Base-by-base conservation (phyloP, 2,797 vertebrate species). In the Gallinago solitaria region DNA sequence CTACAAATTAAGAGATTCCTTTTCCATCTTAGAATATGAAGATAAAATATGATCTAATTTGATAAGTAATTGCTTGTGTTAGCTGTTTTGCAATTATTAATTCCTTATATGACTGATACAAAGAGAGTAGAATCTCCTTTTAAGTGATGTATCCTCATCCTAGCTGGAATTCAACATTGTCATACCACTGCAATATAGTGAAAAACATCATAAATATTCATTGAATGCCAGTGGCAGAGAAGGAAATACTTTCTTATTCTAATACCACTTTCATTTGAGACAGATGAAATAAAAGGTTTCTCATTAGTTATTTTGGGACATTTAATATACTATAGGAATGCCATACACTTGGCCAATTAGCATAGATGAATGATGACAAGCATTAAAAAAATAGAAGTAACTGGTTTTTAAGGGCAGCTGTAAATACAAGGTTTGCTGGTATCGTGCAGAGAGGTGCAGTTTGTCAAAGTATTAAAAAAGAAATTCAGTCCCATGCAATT, bases 141-240 rank as follows among this genome's bases (percentile, higher is more conserved):
- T 95, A 93, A 89, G 79, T 93, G 50, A 74, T 91, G 8, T 93
- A 92, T 83, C 65, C 51, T 90, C 70, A 37, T 90, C 94, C 67
- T 96, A 84, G 45, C 54, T 96, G 64, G 83, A 87, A 86, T 91
- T 94, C 94, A 96, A 69, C 50, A 39, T 83, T 87, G 92, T 95
- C 89, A 75, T 67, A 94, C 92, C 93, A 79, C 81, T 89, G 77
- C 89, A 92, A 30, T 83, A 78, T 84, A 93, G 63, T 84, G 87
- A 75, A 94, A 94, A 97, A 86, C 90, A 93, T 90, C 86, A 95
- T 97, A 95, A 96, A 97, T 97, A 97, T 97, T 92, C 86, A 96
- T 95, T 88, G 77, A 89, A 87, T 89, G 93, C 92, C 92, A 92
- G 59, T 95, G 80, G 92, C 95, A 79, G 83, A 96, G 80, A 93